Percentiles rank a stretch among this genome's conserved stretches.
Conservation (phyloP, 2,797 vertebrate species). For the Sebastes jordani region DNA sequence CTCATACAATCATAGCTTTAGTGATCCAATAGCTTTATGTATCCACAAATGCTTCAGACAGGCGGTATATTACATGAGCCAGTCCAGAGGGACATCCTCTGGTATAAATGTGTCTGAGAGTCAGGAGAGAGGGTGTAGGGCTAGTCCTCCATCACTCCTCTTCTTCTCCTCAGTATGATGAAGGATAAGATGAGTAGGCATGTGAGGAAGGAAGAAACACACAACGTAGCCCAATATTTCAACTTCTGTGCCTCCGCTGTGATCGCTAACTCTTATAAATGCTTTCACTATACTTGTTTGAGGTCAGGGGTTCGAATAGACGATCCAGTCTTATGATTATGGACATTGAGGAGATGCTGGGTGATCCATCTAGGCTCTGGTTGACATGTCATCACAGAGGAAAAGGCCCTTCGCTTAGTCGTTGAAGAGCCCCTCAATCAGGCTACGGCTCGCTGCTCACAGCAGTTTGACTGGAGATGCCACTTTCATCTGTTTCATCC, state of each 20-base stretch:
- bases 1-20: conserved; percentile 54
- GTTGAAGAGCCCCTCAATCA: conserved; percentile 53
- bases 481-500: not conserved
- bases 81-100: conserved; percentile 33
- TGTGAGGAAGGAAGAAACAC: conserved; percentile 16
- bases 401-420: conserved; percentile 31
- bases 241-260: conserved; percentile 34
- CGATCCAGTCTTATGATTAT: conserved; percentile 40
- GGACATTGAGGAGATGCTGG: conserved; percentile 19
- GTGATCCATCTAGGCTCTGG: conserved; percentile 52
- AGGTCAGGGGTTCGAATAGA: conserved; percentile 4
- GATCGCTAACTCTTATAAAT: conserved; percentile 46
- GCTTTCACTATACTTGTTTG: conserved; percentile 45
- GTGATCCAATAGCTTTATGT: conserved; percentile 36
- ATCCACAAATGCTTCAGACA: conserved; percentile 35
- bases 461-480: not conserved
- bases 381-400: conserved; percentile 69
- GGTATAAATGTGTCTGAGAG: conserved; percentile 56
- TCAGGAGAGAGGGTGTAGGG: conserved; percentile 22
- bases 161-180: conserved; percentile 22
- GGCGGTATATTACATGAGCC: conserved; percentile 35
- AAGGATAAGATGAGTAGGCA: conserved; percentile 32
- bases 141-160: conserved; percentile 29
- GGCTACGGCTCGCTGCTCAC: conserved; percentile 27
- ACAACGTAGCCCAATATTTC: conserved; percentile 48